Percentiles rank a stretch among this genome's conserved stretches.
phyloP scores from a whole-genome alignment of 2,888 invertebrate species.

The Pachycephus smyrnensis region DNA sequence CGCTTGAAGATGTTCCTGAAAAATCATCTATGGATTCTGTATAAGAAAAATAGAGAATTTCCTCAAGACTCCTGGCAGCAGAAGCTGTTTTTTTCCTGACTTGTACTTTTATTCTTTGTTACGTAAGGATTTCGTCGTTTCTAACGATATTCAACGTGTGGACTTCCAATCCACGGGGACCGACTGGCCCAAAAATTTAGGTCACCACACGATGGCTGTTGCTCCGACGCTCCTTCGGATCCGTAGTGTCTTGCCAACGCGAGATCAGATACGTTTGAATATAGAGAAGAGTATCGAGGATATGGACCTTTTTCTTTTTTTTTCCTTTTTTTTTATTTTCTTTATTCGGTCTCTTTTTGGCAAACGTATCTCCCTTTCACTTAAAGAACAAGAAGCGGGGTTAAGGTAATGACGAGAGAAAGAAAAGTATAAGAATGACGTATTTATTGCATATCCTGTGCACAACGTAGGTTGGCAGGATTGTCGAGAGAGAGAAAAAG shows the following conservation, averaged over 20 bases:
- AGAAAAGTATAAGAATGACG: slow-evolving; percentile 33
- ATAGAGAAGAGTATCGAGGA: background rate
- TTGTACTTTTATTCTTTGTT: background rate
- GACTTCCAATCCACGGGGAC: slow-evolving; percentile 22
- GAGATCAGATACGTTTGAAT: background rate
- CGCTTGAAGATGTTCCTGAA: too few species aligned
- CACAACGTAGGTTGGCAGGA: slow-evolving; percentile 32
- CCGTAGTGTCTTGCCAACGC: background rate
- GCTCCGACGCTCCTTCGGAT: background rate
- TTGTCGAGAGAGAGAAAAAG: slow-evolving; percentile 19
- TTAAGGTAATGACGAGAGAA: slow-evolving; percentile 11
- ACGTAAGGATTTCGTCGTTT: background rate
- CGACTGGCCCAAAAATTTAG: slow-evolving; percentile 56
- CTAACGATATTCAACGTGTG: background rate
- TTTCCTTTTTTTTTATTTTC: background rate
- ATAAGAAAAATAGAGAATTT: background rate
- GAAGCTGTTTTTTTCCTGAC: too few species aligned
- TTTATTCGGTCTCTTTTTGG: background rate
- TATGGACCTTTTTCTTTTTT: background rate
- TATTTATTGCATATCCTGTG: slow-evolving; percentile 43
- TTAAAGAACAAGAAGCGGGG: background rate
- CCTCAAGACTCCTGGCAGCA: too few species aligned
- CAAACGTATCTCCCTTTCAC: background rate
- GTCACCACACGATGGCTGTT: slow-evolving; percentile 39
- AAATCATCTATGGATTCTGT: background rate